Conservation (phyloP, 2,888 invertebrate genomes). For the Drymonia ruficornis region DNA sequence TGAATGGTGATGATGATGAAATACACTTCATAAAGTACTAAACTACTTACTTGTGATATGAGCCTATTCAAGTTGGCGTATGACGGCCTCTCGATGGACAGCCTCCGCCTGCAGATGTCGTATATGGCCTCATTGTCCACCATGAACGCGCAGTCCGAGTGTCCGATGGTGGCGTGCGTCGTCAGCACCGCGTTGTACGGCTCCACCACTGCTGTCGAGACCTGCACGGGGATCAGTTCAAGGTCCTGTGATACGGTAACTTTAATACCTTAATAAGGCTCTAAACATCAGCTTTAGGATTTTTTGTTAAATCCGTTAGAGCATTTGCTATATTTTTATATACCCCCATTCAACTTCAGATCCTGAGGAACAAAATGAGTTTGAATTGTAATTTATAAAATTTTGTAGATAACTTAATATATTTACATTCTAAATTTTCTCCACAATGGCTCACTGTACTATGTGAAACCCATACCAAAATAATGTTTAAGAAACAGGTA, state of each 20-base stretch:
- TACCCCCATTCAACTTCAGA: too few species aligned
- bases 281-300: neutral
- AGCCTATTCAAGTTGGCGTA: constrained; percentile 94
- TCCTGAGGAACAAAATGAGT: too few species aligned
- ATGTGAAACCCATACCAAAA: too few species aligned
- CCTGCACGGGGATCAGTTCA: constrained; percentile 65
- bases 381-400: too few species aligned
- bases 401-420: too few species aligned
- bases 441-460: too few species aligned
- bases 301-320: too few species aligned
- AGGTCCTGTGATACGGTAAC: neutral
- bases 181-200: constrained; percentile 97
- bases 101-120: constrained; percentile 94
- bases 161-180: constrained; percentile 94
- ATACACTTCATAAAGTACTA: too few species aligned
- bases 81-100: constrained; percentile 93
- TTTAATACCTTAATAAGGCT: neutral
- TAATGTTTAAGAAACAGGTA: too few species aligned
- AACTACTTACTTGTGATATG: constrained; percentile 88
- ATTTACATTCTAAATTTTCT: too few species aligned
- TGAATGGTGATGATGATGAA: too few species aligned
- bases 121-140: constrained; percentile 98
- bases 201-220: constrained; percentile 97
- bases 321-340: too few species aligned
- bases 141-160: constrained; percentile 97